These are phyloP conservation scores for Archilochus colubris DNA, from an alignment of 2,113 vertebrate species.

Conservation along the genomic window DNA sequence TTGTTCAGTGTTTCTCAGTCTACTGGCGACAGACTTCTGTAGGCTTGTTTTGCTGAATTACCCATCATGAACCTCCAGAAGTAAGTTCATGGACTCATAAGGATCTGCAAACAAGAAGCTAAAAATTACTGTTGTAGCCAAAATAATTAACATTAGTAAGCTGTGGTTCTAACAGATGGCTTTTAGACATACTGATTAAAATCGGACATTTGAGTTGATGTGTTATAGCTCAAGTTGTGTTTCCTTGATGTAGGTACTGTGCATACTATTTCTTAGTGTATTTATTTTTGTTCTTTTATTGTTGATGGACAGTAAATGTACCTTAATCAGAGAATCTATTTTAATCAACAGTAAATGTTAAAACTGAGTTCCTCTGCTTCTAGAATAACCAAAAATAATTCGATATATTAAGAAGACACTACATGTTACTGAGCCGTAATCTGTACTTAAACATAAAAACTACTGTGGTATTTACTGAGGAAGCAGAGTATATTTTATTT, in stretches of 20 bases:
- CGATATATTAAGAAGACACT: neutral
- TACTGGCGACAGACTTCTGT: neutral
- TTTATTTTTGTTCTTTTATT: neutral
- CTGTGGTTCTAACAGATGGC: neutral
- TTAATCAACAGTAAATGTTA: neutral
- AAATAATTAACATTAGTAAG: conserved; percentile 56
- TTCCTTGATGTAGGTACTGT: conserved; percentile 24
- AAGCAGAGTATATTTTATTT: neutral
- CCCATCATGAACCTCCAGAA: neutral
- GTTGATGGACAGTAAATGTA: neutral
- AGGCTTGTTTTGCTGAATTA: neutral
- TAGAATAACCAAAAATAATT: neutral
- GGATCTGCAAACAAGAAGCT: conserved; percentile 13
- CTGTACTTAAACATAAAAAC: neutral
- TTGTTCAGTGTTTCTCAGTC: neutral
- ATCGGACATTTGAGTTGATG: conserved; percentile 45
- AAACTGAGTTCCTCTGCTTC: neutral
- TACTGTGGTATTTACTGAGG: neutral
- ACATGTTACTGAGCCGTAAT: neutral
- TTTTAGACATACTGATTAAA: conserved; percentile 31
- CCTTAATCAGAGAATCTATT: neutral
- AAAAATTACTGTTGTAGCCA: conserved; percentile 13
- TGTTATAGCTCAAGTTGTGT: conserved; percentile 22
- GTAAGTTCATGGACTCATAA: neutral
- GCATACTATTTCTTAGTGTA: neutral